Evolutionary conservation across 2,113 vertebrate genomes (phyloP).

Genomic region (Cephalopterus ornatus): DNA sequence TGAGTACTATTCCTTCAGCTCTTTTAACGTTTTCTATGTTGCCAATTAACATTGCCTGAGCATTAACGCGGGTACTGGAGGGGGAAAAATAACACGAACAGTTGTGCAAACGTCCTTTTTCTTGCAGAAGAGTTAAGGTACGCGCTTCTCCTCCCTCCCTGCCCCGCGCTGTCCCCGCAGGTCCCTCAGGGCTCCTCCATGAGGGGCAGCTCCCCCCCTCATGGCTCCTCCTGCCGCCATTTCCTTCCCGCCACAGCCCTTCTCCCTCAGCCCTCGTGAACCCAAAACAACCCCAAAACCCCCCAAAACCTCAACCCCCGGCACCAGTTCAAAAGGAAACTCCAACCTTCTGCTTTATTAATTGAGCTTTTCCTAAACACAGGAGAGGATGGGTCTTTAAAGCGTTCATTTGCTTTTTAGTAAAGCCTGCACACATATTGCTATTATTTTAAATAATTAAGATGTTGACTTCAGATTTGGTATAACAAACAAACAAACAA

Average conservation of each 20-base stretch:
- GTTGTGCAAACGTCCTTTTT: fast-evolving
- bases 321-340: background rate
- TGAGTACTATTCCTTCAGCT: background rate
- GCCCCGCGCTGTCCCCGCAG: no score
- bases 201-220: background rate
- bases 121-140: background rate
- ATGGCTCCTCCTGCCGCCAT: background rate
- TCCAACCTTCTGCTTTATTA: background rate
- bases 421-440: background rate
- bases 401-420: background rate
- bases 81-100: fast-evolving
- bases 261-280: background rate
- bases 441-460: background rate
- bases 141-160: background rate
- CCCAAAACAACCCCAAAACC: background rate
- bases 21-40: background rate
- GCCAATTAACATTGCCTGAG: background rate
- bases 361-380: background rate
- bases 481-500: background rate
- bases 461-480: background rate
- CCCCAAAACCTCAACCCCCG: background rate
- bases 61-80: no score
- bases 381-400: background rate
- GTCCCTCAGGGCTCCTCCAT: background rate
- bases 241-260: background rate